Evolutionary conservation across 2,888 invertebrate genomes (phyloP).

Genomic region (Lasioglossum figueresi): DNA sequence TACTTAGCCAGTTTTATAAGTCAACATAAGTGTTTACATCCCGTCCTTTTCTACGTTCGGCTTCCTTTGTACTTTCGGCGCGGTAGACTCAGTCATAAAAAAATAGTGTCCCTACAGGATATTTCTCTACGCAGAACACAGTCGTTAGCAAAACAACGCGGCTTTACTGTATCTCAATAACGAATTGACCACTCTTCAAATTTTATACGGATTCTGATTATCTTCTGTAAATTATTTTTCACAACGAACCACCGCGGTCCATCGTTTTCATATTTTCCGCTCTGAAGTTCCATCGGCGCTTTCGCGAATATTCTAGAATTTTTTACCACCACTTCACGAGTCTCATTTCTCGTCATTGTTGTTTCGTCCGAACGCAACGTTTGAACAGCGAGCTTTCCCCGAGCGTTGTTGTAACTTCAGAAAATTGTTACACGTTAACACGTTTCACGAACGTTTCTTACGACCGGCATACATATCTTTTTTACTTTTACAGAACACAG

Average conservation of each 20-base stretch:
- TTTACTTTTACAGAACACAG: constrained; percentile 7
- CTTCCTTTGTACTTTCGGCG: too few relatives aligned
- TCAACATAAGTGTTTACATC: too few relatives aligned
- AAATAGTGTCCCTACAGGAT: too few relatives aligned
- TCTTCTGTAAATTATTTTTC: neutral
- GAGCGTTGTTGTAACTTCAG: constrained; percentile 22
- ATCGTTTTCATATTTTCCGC: neutral
- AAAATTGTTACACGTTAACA: constrained; percentile 22
- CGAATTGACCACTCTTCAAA: too few relatives aligned
- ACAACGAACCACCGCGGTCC: too few relatives aligned
- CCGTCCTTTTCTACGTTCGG: too few relatives aligned
- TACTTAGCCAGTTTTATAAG: too few relatives aligned
- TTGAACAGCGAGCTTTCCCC: neutral
- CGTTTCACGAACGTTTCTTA: constrained; percentile 6
- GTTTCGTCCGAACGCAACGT: neutral
- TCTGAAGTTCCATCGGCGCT: neutral
- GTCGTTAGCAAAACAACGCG: too few relatives aligned
- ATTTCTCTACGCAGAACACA: too few relatives aligned
- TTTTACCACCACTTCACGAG: too few relatives aligned
- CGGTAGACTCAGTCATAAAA: too few relatives aligned
- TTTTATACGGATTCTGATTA: neutral
- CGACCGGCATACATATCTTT: constrained; percentile 9
- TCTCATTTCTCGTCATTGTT: neutral
- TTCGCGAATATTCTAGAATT: constrained; percentile 1
- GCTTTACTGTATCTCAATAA: too few relatives aligned